Evolutionary conservation across 2,113 vertebrate species (phyloP).

Genomic region (Atractosteus spatula): DNA sequence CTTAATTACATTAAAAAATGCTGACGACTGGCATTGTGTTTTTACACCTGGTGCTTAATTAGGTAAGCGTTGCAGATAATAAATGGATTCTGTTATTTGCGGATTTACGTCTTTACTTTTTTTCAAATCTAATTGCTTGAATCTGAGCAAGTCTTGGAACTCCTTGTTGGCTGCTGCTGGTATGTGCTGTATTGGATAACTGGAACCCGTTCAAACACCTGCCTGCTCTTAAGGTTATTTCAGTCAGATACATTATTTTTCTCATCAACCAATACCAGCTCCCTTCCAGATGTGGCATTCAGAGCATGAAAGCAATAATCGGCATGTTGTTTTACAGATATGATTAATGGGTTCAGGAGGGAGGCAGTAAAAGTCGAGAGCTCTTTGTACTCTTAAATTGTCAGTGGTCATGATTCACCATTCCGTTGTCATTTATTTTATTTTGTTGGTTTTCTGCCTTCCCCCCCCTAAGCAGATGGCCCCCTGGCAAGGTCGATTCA

Average conservation of each 20-base stretch:
- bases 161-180: background rate
- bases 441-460: background rate
- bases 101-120: conserved; percentile 24
- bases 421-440: too few species aligned
- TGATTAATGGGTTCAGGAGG: too few species aligned
- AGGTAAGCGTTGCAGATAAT: conserved; percentile 49
- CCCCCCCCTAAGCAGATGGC: conserved; percentile 66
- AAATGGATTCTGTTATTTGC: conserved; percentile 48
- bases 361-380: too few species aligned
- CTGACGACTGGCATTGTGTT: conserved; percentile 22
- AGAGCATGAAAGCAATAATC: too few species aligned
- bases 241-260: too few species aligned
- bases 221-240: conserved; percentile 9
- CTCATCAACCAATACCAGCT: too few species aligned
- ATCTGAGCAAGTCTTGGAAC: too few species aligned
- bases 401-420: background rate
- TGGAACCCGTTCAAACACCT: conserved; percentile 35
- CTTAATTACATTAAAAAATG: conserved; percentile 16
- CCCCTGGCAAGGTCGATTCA: conserved; percentile 87
- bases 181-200: conserved; percentile 29
- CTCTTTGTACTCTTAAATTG: too few species aligned
- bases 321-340: too few species aligned
- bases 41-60: conserved; percentile 50
- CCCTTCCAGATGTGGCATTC: too few species aligned
- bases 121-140: too few species aligned